These are phyloP conservation scores for Drosophila suzukii DNA, from an alignment of 1,140 invertebrate genomes.

Conservation along the genomic window DNA sequence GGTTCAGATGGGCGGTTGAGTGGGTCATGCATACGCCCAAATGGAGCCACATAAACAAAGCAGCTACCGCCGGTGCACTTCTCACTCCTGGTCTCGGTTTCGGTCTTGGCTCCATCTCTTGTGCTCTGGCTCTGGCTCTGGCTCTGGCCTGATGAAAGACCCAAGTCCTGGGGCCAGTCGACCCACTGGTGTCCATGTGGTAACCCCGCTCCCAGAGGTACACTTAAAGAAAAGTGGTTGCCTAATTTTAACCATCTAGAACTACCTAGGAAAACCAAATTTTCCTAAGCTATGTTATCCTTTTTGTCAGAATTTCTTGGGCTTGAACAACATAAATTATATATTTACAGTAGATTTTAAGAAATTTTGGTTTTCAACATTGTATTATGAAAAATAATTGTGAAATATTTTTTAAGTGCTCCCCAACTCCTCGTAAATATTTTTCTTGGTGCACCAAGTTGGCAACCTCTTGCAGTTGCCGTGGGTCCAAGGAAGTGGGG, in stretches of 20 bases:
- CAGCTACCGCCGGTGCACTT: constrained; percentile 30
- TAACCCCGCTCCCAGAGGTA: constrained; percentile 3
- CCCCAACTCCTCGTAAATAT: background rate
- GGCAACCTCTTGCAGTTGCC: constrained; percentile 60
- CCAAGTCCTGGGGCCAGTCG: constrained; percentile 43
- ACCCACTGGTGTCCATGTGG: constrained; percentile 45
- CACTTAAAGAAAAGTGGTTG: background rate
- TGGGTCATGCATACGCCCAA: constrained; percentile 57
- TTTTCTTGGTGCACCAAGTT: constrained; percentile 26
- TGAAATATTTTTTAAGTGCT: background rate
- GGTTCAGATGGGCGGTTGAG: constrained; percentile 14
- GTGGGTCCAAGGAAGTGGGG: background rate
- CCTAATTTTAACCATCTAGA: too few relatives aligned
- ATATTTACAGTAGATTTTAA: background rate
- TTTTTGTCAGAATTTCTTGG: too few relatives aligned
- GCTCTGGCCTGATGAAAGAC: constrained; percentile 42
- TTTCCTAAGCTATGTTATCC: too few relatives aligned
- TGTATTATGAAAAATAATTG: background rate
- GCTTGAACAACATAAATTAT: too few relatives aligned
- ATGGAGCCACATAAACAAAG: constrained; percentile 79
- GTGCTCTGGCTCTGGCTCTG: background rate
- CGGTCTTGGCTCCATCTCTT: constrained; percentile 22
- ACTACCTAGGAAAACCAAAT: too few relatives aligned
- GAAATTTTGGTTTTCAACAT: background rate
- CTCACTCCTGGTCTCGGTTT: constrained; percentile 6